Evolutionary conservation across 1,140 invertebrate species (phyloP).

Genomic region (Neuroterus valhalla): DNA sequence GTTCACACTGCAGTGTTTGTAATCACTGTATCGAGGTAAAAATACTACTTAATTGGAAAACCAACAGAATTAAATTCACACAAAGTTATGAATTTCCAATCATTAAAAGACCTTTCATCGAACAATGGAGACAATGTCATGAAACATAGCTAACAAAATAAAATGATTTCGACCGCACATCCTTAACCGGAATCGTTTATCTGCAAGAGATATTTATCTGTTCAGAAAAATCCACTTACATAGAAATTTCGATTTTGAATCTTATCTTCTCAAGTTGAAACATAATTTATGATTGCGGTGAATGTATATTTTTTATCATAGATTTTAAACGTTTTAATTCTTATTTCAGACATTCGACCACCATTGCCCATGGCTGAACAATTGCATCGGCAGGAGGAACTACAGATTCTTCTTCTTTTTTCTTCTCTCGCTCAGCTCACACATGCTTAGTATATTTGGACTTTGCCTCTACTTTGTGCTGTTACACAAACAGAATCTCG

Average conservation of each 20-base stretch:
- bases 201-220: constrained; percentile 8
- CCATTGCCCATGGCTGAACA: constrained; percentile 99
- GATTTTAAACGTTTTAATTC: constrained; percentile 47
- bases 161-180: neutral
- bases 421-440: constrained; percentile 94
- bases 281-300: constrained; percentile 17
- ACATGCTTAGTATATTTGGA: constrained; percentile 97
- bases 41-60: constrained; percentile 13
- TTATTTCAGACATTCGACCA: constrained; percentile 98
- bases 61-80: neutral
- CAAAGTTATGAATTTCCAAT: too few relatives aligned
- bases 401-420: constrained; percentile 99
- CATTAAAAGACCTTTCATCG: neutral
- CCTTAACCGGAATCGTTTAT: neutral
- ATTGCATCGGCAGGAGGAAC: constrained; percentile 98
- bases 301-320: constrained; percentile 34
- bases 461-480: constrained; percentile 94
- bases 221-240: constrained; percentile 10
- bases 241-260: constrained; percentile 2
- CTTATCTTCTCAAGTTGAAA: constrained; percentile 21
- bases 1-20: constrained; percentile 99
- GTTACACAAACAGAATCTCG: constrained; percentile 87
- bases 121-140: too few relatives aligned
- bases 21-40: constrained; percentile 98
- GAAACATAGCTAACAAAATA: neutral